Evolutionary conservation across 2,888 invertebrate species (phyloP).

Genomic region (Imbricaverruca yamaguchii): DNA sequence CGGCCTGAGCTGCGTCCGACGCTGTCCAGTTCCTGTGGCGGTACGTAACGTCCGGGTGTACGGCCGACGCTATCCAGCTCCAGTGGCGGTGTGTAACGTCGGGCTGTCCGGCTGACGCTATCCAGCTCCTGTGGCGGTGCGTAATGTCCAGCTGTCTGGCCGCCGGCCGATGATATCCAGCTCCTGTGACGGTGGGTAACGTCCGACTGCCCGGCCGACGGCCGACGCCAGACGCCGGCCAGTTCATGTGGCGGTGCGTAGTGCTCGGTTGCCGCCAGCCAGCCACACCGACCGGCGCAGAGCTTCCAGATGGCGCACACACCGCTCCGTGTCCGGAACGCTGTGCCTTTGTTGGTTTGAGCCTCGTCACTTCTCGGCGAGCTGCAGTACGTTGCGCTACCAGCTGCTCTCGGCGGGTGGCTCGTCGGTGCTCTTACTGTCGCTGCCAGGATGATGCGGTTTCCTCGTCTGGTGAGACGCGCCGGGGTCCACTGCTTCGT

Average conservation of each 20-base stretch:
- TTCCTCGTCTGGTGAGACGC: neutral
- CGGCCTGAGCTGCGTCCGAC: neutral
- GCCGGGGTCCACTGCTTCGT: too few relatives aligned
- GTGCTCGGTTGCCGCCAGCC: neutral
- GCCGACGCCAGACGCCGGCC: too few relatives aligned
- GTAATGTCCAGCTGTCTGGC: too few relatives aligned
- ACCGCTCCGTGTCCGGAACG: neutral
- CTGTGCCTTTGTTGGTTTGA: neutral
- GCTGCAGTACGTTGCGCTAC: neutral
- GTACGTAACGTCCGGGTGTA: neutral
- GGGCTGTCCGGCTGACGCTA: neutral
- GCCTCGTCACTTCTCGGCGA: neutral
- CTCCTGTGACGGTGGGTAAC: too few relatives aligned
- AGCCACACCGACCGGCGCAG: neutral
- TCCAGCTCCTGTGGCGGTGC: neutral
- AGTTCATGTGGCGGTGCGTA: too few relatives aligned
- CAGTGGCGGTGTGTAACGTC: neutral
- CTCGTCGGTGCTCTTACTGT: neutral
- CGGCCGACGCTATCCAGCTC: neutral
- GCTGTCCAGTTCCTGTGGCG: neutral
- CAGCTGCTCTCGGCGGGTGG: neutral
- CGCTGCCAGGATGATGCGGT: neutral
- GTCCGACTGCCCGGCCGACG: too few relatives aligned
- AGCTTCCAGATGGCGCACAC: neutral
- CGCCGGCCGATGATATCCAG: too few relatives aligned